These are phyloP conservation scores for Drosophila trapezifrons DNA, from an alignment of 1,140 invertebrate genomes.

Conservation along the genomic window DNA sequence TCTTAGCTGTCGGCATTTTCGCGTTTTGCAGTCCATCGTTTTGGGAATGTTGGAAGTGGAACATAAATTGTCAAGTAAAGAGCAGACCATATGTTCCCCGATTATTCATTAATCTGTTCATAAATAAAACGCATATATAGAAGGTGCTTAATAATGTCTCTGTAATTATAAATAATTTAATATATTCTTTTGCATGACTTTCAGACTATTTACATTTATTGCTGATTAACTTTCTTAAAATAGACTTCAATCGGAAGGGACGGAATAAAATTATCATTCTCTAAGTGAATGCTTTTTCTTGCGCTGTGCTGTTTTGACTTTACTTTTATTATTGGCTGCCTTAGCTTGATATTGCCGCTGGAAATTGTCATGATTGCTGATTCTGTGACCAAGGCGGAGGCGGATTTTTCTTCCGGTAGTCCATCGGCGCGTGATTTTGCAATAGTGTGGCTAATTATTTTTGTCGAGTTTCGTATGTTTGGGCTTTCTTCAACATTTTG, in stretches of 20 bases:
- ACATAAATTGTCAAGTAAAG: not conserved
- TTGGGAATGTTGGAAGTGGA: slow-evolving; percentile 17
- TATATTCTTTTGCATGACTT: not conserved
- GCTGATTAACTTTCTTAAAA: slow-evolving; percentile 57
- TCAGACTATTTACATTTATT: slow-evolving; percentile 20
- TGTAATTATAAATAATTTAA: slow-evolving; percentile 7
- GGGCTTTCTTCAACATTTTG: not conserved
- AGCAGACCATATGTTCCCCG: not conserved
- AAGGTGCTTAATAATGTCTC: slow-evolving; percentile 31
- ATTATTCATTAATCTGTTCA: no score
- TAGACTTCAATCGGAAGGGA: slow-evolving; percentile 51
- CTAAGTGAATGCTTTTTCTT: slow-evolving; percentile 30
- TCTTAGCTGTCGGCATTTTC: slow-evolving; percentile 27
- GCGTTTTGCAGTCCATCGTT: not conserved
- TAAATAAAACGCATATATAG: slow-evolving; percentile 19
- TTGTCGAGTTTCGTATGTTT: slow-evolving; percentile 23
- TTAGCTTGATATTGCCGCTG: slow-evolving; percentile 29
- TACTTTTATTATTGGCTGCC: slow-evolving; percentile 29
- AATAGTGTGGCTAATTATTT: not conserved
- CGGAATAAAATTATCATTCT: slow-evolving; percentile 47
- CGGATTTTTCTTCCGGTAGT: slow-evolving; percentile 23
- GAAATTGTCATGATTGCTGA: slow-evolving; percentile 59
- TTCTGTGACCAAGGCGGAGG: slow-evolving; percentile 34
- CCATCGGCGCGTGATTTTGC: slow-evolving; percentile 28
- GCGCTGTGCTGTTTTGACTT: slow-evolving; percentile 33